Base-by-base conservation (phyloP, 2,113 vertebrate species). In the Zosterops hypoxanthus region DNA sequence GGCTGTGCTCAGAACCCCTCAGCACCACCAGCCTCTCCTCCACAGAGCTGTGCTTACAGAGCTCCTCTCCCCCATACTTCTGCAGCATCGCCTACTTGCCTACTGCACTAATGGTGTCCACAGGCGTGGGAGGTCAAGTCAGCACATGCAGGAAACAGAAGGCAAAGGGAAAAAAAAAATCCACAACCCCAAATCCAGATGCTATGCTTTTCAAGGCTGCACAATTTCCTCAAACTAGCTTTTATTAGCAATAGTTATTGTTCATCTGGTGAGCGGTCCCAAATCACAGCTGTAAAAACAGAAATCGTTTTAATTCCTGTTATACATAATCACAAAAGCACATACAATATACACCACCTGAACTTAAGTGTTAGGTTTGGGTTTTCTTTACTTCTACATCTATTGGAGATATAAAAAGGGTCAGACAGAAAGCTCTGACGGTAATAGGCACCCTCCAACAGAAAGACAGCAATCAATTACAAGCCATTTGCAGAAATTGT, bases 381-480 rank as follows among this genome's bases (percentile, higher is more conserved):
- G 20, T 1, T 8, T 23, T 68, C 89, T 89, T 47, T 29, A 64
- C 63, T 71, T 69, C 72, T 92, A 50, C 86, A 69, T 92, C 49
- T 87, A 23, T 11, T 76, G 77, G 55, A 85, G 92, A 88, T 86
- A 97, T 80, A 95, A 95, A 96, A 91, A 93, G 72, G 95, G 95
- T 96, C 88, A 89, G 87, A 97, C 95, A 98, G 97, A 98, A 97
- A 95, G 88, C 94, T 64, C 56, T 98, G 97, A 98, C 97, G 96
- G 94, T 98, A 98, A 98, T 98, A 97, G 97, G 97, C 86, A 97
- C 97, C 92, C 96, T 98, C 71, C 79, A 94, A 57, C 83, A 95
- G 93, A 97, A 92, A 95, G 92, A 96, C 88, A 95, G 97, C 97
- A 93, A 97, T 97, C 98, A 97, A 97, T 98, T 98, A 98, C 93